phyloP scores from a whole-genome alignment of 2,797 vertebrate genomes.

The Dendrocincla fuliginosa region DNA sequence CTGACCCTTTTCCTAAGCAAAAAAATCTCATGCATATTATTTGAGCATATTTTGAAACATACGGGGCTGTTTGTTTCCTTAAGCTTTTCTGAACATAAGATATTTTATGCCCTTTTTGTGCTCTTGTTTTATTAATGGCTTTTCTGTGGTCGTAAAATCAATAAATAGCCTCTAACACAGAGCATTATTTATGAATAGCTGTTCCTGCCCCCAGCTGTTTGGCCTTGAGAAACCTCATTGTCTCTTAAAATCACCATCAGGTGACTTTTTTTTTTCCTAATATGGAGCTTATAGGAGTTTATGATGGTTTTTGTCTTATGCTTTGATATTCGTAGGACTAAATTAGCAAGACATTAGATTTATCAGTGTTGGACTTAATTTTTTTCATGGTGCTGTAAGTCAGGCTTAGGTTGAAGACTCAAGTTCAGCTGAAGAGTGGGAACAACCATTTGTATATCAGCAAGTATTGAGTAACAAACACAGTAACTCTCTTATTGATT shows the following conservation, averaged over 20 bases:
- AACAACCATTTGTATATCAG: not conserved
- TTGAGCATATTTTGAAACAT: not conserved
- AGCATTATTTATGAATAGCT: slow-evolving; percentile 6
- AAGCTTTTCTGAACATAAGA: not conserved
- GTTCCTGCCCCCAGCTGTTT: not conserved
- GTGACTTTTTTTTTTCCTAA: not conserved
- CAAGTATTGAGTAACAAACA: not conserved
- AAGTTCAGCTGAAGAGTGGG: not conserved
- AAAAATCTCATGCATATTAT: not conserved
- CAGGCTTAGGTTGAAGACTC: not conserved
- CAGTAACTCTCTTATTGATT: not conserved
- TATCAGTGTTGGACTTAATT: not conserved
- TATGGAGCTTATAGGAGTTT: not conserved
- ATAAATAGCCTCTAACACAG: slow-evolving; percentile 11
- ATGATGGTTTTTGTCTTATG: not conserved
- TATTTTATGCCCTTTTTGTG: slow-evolving; percentile 27
- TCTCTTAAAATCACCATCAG: not conserved
- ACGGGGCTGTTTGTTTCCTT: not conserved
- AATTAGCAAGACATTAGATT: not conserved
- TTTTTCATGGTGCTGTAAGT: not conserved
- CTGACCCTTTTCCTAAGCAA: not conserved
- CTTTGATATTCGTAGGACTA: not conserved
- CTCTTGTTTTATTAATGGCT: slow-evolving; percentile 33
- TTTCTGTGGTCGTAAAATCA: slow-evolving; percentile 18
- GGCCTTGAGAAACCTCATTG: slow-evolving; percentile 6